Base-by-base conservation (phyloP, 2,113 vertebrate genomes). In the Benitochromis conjunctus region DNA sequence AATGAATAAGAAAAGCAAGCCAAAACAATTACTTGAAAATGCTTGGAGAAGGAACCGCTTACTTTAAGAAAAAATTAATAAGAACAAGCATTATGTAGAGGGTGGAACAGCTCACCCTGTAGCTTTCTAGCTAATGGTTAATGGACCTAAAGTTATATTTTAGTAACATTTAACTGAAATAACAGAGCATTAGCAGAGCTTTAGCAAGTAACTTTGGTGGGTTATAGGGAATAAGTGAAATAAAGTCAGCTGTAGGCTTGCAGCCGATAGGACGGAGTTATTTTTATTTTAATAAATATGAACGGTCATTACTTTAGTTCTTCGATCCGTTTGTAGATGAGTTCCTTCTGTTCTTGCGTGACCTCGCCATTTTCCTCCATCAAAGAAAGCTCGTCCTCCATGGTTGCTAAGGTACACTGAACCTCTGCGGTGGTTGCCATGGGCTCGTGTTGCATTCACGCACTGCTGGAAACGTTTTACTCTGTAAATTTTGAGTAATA, bases 361-460 rank as follows among this genome's bases (percentile, higher is more conserved):
- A 57, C 14, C 9, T 78, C 14, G 7, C 7, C 4, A 4, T 60
- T 88, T 55, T 74, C 87, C 26, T 56, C 66, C 6, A 41, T 24
- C 31, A 24, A 1, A 4, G 3, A 29, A 5, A 7, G 19, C 31
- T 84, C 31, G 7, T 58, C 29, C 81, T 86, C 88, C 88, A 86
- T 92, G 90, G 92, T 93, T 93, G 88, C 90, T 92, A 93, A 1
- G 83, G 88, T 60, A 85, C 26, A 74, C 56, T 11, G 16, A 53
- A 43, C 13, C 3, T 1, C 13, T 6, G 46, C 8, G 1, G 4
- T n/a, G 80, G 94, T 94, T 91, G 88, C 93, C 84, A 93, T 19
- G 48, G 85, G 36, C 10, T 3, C 0, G 16, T 36, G 87, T 18
- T 92, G 89, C 90, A 9, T 87, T 92, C 78, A 89, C 0, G 81